Conservation (phyloP, 2,888 invertebrate species). For the Chesias legatella region DNA sequence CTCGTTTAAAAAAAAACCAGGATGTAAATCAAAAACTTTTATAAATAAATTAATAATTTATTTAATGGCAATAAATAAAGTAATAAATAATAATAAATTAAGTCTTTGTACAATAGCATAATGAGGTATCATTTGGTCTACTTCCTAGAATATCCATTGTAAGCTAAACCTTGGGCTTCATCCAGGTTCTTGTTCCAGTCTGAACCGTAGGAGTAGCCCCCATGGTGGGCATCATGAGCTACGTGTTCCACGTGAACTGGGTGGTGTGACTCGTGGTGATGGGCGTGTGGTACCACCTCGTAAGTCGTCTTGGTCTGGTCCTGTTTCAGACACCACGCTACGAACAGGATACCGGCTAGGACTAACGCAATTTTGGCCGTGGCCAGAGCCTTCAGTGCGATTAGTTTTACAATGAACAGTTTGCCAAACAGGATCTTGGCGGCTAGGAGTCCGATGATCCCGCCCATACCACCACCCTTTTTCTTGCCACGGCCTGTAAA, state of each 20-base stretch:
- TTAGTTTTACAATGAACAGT: conserved; percentile 88
- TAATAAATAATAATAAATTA: conserved; percentile 54
- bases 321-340: conserved; percentile 67
- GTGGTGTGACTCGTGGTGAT: conserved; percentile 81
- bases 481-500: conserved; percentile 85
- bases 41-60: conserved; percentile 45
- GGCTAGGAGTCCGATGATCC: conserved; percentile 83
- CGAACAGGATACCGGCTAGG: conserved; percentile 84
- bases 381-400: conserved; percentile 90
- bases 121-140: conserved; percentile 32
- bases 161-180: conserved; percentile 85
- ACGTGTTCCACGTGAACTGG: conserved; percentile 80
- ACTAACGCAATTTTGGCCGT: conserved; percentile 90
- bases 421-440: conserved; percentile 69
- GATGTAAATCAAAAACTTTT: conserved; percentile 12
- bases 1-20: too few relatives aligned
- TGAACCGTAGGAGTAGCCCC: conserved; percentile 56
- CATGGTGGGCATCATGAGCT: conserved; percentile 59
- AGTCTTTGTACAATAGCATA: conserved; percentile 67
- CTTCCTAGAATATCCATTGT: conserved; percentile 79
- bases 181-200: conserved; percentile 82
- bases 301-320: conserved; percentile 71
- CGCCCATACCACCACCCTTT: conserved; percentile 85
- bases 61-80: conserved; percentile 69
- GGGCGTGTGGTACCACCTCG: conserved; percentile 69